Evolutionary conservation across 2,888 invertebrate species (phyloP).

Genomic region (Morpho helenor): DNA sequence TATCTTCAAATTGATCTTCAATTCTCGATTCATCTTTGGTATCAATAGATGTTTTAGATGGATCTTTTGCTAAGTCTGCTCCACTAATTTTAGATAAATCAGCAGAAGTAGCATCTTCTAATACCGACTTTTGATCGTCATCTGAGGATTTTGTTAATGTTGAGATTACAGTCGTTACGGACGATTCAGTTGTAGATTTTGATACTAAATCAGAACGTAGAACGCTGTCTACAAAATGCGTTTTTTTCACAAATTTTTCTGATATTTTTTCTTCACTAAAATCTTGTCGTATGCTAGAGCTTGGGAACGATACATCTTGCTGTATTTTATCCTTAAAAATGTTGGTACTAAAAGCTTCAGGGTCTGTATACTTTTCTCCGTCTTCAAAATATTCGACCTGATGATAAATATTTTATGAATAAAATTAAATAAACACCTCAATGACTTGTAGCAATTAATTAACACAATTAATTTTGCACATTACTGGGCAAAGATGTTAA

Average conservation of each 20-base stretch:
- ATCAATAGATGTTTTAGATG: slow-evolving; percentile 66
- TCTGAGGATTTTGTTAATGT: slow-evolving; percentile 71
- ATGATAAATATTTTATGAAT: slow-evolving; percentile 4
- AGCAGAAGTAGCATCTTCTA: slow-evolving; percentile 70
- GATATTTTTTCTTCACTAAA: slow-evolving; percentile 40
- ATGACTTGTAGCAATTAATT: background rate
- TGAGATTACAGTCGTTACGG: slow-evolving; percentile 69
- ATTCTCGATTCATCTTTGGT: slow-evolving; percentile 59
- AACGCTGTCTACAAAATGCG: slow-evolving; percentile 52
- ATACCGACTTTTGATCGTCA: slow-evolving; percentile 65
- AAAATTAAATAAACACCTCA: background rate
- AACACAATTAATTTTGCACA: background rate
- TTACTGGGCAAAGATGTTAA: background rate
- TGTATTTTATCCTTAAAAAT: slow-evolving; percentile 28
- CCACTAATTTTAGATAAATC: slow-evolving; percentile 72
- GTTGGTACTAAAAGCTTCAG: slow-evolving; percentile 30
- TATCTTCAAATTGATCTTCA: slow-evolving; percentile 60
- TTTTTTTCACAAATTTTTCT: slow-evolving; percentile 47
- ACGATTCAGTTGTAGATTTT: slow-evolving; percentile 72
- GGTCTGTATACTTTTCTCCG: slow-evolving; percentile 48
- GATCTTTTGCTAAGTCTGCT: slow-evolving; percentile 65
- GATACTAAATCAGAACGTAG: slow-evolving; percentile 58
- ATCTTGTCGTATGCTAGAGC: slow-evolving; percentile 35
- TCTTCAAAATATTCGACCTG: slow-evolving; percentile 64
- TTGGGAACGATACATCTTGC: slow-evolving; percentile 35